Evolutionary conservation across 1,140 invertebrate species (phyloP).

Genomic region (Argopecten irradians): DNA sequence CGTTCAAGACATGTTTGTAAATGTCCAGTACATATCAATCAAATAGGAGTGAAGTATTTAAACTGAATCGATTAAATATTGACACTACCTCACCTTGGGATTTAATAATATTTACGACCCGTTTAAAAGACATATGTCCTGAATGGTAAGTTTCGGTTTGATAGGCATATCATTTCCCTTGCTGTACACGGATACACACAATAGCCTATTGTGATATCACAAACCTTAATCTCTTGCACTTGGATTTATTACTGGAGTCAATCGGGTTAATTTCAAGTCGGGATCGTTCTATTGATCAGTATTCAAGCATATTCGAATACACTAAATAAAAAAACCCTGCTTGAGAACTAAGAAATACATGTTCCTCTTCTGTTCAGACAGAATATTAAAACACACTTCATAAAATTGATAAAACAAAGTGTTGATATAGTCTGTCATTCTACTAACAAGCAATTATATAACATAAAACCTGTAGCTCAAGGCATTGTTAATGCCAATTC

Average conservation of each 20-base stretch:
- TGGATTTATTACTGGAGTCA: not conserved
- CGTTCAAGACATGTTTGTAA: not conserved
- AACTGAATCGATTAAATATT: slow-evolving; percentile 12
- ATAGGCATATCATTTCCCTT: not conserved
- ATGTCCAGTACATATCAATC: not conserved
- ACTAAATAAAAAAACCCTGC: too few relatives aligned
- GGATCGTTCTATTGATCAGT: too few relatives aligned
- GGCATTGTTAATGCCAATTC: too few relatives aligned
- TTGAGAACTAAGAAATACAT: too few relatives aligned
- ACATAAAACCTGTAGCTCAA: too few relatives aligned
- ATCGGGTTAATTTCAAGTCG: not conserved
- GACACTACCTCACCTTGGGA: not conserved
- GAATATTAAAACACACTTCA: too few relatives aligned
- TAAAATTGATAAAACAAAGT: too few relatives aligned
- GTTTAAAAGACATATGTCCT: not conserved
- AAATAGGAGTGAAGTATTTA: not conserved
- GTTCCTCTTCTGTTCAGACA: too few relatives aligned
- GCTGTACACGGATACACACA: not conserved
- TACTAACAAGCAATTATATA: too few relatives aligned
- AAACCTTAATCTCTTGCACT: not conserved
- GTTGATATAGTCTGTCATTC: too few relatives aligned
- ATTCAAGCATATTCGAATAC: too few relatives aligned
- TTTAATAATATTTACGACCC: not conserved
- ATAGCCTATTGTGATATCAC: not conserved
- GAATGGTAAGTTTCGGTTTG: not conserved